These are phyloP conservation scores for Heteropelma amictum DNA, from an alignment of 2,888 invertebrate species.

Conservation along the genomic window DNA sequence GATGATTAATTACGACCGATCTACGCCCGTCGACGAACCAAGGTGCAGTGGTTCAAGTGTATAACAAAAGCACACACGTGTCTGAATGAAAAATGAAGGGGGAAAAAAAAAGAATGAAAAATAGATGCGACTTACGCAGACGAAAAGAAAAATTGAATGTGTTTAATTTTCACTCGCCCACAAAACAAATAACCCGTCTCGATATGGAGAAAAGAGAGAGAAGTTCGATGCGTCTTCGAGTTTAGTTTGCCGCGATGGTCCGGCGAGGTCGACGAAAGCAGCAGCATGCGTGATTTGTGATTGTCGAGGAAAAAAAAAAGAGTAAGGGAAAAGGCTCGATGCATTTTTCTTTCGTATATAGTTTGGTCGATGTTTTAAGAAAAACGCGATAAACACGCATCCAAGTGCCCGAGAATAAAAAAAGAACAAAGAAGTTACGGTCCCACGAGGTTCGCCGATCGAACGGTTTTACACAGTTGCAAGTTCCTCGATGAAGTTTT, in stretches of 20 bases:
- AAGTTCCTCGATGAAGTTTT: slow-evolving; percentile 36
- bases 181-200: slow-evolving; percentile 8
- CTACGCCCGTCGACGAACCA: slow-evolving; percentile 66
- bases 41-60: slow-evolving; percentile 77
- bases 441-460: background rate
- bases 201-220: background rate
- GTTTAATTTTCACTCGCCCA: slow-evolving; percentile 68
- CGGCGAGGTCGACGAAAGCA: too few species aligned
- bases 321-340: too few species aligned
- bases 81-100: slow-evolving; percentile 57
- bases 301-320: background rate
- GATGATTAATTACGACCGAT: slow-evolving; percentile 47
- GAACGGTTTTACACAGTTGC: slow-evolving; percentile 25
- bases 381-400: too few species aligned
- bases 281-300: slow-evolving; percentile 38
- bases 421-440: background rate
- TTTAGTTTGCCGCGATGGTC: too few species aligned
- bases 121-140: slow-evolving; percentile 76
- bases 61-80: slow-evolving; percentile 68
- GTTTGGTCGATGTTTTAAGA: too few species aligned
- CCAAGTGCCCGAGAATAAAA: too few species aligned
- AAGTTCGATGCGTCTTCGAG: background rate
- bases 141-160: slow-evolving; percentile 65
- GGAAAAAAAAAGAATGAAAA: slow-evolving; percentile 63
- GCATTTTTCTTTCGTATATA: background rate